phyloP scores from a whole-genome alignment of 2,888 invertebrate genomes.

The Drosophila crucigera region DNA sequence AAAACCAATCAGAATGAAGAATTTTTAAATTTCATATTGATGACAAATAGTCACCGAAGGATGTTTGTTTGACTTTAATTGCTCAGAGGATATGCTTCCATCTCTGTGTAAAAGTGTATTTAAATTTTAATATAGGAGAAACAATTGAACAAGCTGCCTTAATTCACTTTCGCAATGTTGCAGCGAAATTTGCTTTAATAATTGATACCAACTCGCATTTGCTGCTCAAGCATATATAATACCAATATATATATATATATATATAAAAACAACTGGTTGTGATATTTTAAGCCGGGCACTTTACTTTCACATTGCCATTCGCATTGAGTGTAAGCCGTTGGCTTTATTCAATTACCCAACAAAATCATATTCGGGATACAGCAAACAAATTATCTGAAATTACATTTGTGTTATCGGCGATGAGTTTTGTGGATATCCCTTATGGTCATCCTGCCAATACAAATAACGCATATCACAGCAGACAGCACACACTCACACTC shows the following conservation, averaged over 20 bases:
- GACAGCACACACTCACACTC: conserved; percentile 9
- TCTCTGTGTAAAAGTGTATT: background rate
- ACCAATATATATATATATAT: background rate
- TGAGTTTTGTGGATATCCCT: conserved; percentile 39
- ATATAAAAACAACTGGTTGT: background rate
- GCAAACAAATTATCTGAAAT: conserved; percentile 73
- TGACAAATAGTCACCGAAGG: background rate
- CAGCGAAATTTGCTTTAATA: background rate
- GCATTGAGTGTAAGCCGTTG: conserved; percentile 21
- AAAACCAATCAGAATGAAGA: background rate
- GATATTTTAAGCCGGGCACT: conserved; percentile 12
- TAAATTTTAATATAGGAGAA: background rate
- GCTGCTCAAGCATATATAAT: background rate
- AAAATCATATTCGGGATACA: conserved; percentile 47
- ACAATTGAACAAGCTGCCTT: background rate
- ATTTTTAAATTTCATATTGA: background rate
- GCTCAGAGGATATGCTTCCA: background rate
- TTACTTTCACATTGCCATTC: conserved; percentile 6
- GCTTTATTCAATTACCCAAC: conserved; percentile 50
- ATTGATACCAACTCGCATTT: background rate
- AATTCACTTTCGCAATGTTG: background rate
- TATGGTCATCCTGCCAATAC: conserved; percentile 58
- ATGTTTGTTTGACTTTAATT: background rate
- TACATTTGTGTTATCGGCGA: conserved; percentile 57
- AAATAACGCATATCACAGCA: conserved; percentile 55